Evolutionary conservation across 1,140 invertebrate genomes (phyloP).

Genomic region (Saxidomus purpurata): DNA sequence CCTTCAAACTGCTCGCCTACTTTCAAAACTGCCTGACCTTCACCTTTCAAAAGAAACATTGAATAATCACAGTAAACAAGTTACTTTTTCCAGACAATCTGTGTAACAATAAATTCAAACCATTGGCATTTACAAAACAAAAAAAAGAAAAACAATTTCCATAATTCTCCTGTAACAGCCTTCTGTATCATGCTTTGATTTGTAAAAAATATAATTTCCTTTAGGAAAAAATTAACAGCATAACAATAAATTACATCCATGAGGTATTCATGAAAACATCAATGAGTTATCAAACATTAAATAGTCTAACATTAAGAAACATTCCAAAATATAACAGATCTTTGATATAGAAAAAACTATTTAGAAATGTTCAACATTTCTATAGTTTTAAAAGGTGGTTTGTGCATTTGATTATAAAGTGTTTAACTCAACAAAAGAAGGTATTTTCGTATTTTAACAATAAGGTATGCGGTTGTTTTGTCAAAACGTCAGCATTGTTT

Average conservation of each 20-base stretch:
- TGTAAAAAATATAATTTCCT: neutral
- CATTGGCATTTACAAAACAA: neutral
- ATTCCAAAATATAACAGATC: slow-evolving; percentile 23
- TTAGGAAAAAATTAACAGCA: neutral
- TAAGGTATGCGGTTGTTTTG: no score
- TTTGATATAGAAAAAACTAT: neutral
- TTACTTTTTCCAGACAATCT: no score
- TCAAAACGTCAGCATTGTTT: no score
- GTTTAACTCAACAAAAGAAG: no score
- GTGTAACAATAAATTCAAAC: neutral
- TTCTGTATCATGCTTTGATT: slow-evolving; percentile 4
- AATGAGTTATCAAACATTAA: neutral
- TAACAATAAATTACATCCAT: neutral
- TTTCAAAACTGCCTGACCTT: no score
- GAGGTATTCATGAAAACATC: neutral
- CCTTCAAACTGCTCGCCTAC: no score
- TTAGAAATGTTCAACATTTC: neutral
- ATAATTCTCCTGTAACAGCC: no score
- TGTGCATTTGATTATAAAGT: no score
- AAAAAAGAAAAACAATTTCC: neutral
- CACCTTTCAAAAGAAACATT: no score
- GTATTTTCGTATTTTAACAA: no score
- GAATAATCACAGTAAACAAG: no score
- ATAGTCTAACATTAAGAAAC: slow-evolving; percentile 23
- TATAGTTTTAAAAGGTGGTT: no score